Conservation (phyloP, 2,888 invertebrate genomes). For the Smittia aterrima region DNA sequence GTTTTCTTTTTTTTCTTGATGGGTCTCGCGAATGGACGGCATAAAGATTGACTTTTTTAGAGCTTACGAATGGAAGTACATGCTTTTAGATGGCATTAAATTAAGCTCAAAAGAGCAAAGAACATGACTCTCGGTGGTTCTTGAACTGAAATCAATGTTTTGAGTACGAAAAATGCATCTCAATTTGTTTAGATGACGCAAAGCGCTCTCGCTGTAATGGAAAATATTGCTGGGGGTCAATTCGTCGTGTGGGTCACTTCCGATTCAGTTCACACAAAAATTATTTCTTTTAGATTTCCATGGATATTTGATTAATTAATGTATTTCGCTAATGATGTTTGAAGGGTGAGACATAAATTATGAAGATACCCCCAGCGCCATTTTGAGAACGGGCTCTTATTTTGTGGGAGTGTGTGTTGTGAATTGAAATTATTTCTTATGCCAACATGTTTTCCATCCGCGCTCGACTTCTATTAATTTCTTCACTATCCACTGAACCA, state of each 20-base stretch:
- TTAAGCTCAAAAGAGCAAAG: background rate
- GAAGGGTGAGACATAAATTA: background rate
- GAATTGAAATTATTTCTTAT: slow-evolving; percentile 32
- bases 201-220: slow-evolving; percentile 34
- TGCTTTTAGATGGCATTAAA: background rate
- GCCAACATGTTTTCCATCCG: slow-evolving; percentile 37
- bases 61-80: slow-evolving; percentile 20
- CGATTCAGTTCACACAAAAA: background rate
- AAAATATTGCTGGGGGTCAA: slow-evolving; percentile 29
- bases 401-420: slow-evolving; percentile 42
- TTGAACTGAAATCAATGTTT: background rate
- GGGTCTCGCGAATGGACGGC: slow-evolving; percentile 35
- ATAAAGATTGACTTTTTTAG: slow-evolving; percentile 28
- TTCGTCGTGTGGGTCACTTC: slow-evolving; percentile 22
- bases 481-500: slow-evolving; percentile 23
- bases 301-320: background rate
- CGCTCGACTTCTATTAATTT: background rate
- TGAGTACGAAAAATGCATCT: slow-evolving; percentile 27
- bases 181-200: slow-evolving; percentile 41
- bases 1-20: slow-evolving; percentile 35
- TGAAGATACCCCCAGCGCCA: slow-evolving; percentile 37
- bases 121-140: too few species aligned
- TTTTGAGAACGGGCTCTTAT: slow-evolving; percentile 29
- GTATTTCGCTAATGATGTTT: background rate
- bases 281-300: background rate